Evolutionary conservation across 2,113 vertebrate species (phyloP).

Genomic region (Siniperca knerii): DNA sequence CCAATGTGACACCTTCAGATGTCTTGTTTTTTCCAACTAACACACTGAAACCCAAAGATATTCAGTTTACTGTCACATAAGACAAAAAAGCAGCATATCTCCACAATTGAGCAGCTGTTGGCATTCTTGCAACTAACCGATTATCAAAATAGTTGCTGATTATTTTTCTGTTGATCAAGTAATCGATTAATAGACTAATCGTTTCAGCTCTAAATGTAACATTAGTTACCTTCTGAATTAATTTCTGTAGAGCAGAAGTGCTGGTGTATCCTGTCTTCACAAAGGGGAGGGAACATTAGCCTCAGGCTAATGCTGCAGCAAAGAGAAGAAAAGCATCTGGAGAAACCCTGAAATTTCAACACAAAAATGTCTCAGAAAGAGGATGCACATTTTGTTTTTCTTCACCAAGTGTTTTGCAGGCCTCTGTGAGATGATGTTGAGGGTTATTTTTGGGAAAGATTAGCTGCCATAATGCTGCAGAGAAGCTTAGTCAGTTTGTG

Average conservation of each 20-base stretch:
- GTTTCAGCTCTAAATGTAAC: background rate
- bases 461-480: constrained; percentile 52
- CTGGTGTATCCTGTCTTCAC: constrained; percentile 7
- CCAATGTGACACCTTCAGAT: background rate
- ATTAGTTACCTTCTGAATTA: background rate
- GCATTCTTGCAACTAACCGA: background rate
- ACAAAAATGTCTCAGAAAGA: constrained; percentile 18
- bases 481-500: constrained; percentile 51
- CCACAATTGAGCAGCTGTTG: background rate
- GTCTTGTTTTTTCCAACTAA: background rate
- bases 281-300: background rate
- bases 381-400: constrained; percentile 5
- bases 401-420: constrained; percentile 9
- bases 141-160: background rate
- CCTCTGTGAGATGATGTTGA: constrained; percentile 16
- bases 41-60: background rate
- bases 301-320: constrained; percentile 25
- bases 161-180: background rate
- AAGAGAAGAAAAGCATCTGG: constrained; percentile 3
- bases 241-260: background rate
- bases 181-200: background rate
- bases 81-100: background rate
- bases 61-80: background rate
- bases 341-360: background rate
- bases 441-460: constrained; percentile 60